Conservation (phyloP, 2,888 invertebrate genomes). For the Drosophila siamana region DNA sequence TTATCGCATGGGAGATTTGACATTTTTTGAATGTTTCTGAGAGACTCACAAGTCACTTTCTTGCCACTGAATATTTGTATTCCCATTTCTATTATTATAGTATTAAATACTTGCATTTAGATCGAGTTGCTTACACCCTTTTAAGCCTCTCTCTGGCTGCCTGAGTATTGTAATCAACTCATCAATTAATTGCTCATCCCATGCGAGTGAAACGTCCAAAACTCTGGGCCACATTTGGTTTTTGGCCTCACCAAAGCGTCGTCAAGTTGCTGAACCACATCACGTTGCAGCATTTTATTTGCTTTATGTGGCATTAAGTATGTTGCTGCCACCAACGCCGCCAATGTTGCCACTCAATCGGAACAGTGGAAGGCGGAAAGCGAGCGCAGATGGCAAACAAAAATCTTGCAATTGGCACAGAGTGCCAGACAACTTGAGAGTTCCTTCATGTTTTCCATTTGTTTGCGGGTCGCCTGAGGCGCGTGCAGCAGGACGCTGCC, state of each 20-base stretch:
- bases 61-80: too few relatives aligned
- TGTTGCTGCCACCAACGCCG: neutral
- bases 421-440: slow-evolving; percentile 14
- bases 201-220: neutral
- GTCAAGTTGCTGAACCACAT: slow-evolving; percentile 44
- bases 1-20: too few relatives aligned
- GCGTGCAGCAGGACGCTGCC: too few relatives aligned
- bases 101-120: neutral
- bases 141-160: neutral
- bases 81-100: neutral
- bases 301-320: slow-evolving; percentile 30
- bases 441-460: slow-evolving; percentile 10
- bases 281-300: slow-evolving; percentile 53
- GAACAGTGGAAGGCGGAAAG: neutral
- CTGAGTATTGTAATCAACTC: neutral
- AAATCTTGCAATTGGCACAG: slow-evolving; percentile 31
- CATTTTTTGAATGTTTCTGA: too few relatives aligned
- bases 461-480: slow-evolving; percentile 1
- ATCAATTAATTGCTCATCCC: slow-evolving; percentile 10
- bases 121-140: too few relatives aligned
- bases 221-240: slow-evolving; percentile 1
- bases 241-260: neutral
- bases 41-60: too few relatives aligned
- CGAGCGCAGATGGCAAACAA: slow-evolving; percentile 23
- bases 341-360: neutral